A percentile compares a stretch with the other conserved stretches of the same genome.
Evolutionary conservation across 2,888 invertebrate genomes (phyloP).

Genomic region (Aporophyla lueneburgensis): DNA sequence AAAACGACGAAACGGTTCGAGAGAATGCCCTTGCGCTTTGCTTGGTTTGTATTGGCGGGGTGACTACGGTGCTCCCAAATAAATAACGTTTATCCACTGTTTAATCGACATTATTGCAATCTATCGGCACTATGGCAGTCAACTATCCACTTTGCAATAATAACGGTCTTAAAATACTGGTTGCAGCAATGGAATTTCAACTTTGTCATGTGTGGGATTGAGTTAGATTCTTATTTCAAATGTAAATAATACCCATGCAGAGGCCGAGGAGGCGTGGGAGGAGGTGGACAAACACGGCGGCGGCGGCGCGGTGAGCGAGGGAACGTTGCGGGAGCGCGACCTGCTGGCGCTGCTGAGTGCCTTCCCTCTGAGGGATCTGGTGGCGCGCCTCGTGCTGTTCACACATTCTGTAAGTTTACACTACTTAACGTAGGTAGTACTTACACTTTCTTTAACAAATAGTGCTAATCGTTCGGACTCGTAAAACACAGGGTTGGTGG

Average conservation of each 20-base stretch:
- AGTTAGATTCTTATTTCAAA: neutral
- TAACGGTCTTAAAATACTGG: no score
- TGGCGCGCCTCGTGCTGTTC: slow-evolving; percentile 78
- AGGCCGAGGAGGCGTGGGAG: slow-evolving; percentile 82
- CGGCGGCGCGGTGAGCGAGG: slow-evolving; percentile 82
- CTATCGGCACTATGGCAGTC: no score
- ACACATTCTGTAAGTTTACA: slow-evolving; percentile 73
- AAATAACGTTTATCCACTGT: no score
- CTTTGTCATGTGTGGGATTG: neutral
- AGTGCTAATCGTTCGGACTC: neutral
- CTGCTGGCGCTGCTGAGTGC: slow-evolving; percentile 77
- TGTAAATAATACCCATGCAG: slow-evolving; percentile 52
- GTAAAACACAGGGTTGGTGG: neutral
- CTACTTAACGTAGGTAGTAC: neutral
- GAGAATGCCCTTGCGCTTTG: no score
- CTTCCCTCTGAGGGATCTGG: slow-evolving; percentile 78
- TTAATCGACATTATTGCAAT: no score
- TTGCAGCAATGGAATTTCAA: neutral
- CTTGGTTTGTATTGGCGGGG: no score
- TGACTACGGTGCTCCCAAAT: no score
- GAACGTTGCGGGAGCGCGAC: slow-evolving; percentile 82
- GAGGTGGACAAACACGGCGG: slow-evolving; percentile 80
- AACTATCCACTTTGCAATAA: no score
- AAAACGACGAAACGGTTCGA: no score
- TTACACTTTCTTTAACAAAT: neutral